These are phyloP conservation scores for Aphaenogaster rudis DNA, from an alignment of 1,140 invertebrate species.

Conservation along the genomic window DNA sequence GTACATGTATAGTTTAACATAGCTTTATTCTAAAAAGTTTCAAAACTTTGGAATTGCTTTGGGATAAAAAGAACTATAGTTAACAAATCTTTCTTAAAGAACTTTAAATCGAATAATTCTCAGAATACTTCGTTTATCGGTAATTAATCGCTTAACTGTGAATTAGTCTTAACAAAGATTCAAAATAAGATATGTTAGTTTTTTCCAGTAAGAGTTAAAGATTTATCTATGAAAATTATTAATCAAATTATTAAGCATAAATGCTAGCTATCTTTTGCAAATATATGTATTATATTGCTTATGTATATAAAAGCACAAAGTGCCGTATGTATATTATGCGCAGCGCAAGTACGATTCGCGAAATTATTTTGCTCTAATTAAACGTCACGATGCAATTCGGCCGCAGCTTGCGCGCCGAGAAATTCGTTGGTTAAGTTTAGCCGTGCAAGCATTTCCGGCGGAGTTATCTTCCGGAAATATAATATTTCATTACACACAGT, in stretches of 20 bases:
- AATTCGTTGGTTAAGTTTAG: slow-evolving; percentile 47
- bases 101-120: slow-evolving; percentile 39
- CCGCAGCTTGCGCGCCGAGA: slow-evolving; percentile 37
- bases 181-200: neutral
- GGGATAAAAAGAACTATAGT: slow-evolving; percentile 60
- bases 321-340: neutral
- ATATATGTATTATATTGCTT: slow-evolving; percentile 5
- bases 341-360: neutral
- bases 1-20: neutral
- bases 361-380: slow-evolving; percentile 63
- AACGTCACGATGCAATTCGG: slow-evolving; percentile 39
- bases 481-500: slow-evolving; percentile 52
- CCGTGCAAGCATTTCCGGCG: slow-evolving; percentile 18
- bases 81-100: slow-evolving; percentile 44
- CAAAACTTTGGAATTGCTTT: slow-evolving; percentile 47
- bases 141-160: slow-evolving; percentile 20
- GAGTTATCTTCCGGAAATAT: slow-evolving; percentile 55
- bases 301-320: neutral
- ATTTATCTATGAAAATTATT: slow-evolving; percentile 12
- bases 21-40: slow-evolving; percentile 25
- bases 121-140: slow-evolving; percentile 12
- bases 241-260: neutral
- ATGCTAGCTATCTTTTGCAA: neutral
- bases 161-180: slow-evolving; percentile 25
- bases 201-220: neutral